phyloP scores from a whole-genome alignment of 2,113 vertebrate genomes.

The Odontophorus gujanensis region DNA sequence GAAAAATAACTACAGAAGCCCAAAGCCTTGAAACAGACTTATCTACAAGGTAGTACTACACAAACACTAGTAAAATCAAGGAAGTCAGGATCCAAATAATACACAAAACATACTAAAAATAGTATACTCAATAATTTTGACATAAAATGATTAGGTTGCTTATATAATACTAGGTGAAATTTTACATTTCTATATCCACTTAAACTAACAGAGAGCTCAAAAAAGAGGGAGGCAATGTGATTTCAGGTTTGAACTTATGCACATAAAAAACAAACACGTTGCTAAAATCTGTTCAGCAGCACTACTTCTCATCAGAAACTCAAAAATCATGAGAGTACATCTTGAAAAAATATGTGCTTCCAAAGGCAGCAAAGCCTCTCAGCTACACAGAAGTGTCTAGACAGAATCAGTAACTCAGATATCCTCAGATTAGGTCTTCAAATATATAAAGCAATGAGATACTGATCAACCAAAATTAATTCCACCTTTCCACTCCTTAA shows the following conservation, averaged over 20 bases:
- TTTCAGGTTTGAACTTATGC: not conserved
- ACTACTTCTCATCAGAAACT: not conserved
- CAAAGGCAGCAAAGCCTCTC: not conserved
- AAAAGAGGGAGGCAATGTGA: not conserved
- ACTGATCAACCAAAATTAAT: slow-evolving; percentile 23
- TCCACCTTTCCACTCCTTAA: not conserved
- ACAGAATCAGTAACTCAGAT: not conserved
- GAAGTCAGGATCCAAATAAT: not conserved
- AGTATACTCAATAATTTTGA: not conserved
- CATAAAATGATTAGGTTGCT: not conserved
- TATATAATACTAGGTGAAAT: not conserved
- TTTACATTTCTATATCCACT: not conserved
- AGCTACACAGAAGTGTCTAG: not conserved
- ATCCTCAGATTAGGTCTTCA: not conserved
- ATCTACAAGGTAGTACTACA: not conserved
- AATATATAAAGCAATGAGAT: not conserved
- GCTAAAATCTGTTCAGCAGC: slow-evolving; percentile 2
- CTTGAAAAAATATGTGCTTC: not conserved
- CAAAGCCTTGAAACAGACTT: not conserved
- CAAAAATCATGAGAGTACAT: not conserved
- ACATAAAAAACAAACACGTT: not conserved
- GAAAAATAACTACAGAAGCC: not conserved
- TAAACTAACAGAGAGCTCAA: not conserved
- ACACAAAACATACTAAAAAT: not conserved
- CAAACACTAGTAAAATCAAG: not conserved